These are phyloP conservation scores for Ophraella communa DNA, from an alignment of 2,888 invertebrate genomes.

Conservation along the genomic window DNA sequence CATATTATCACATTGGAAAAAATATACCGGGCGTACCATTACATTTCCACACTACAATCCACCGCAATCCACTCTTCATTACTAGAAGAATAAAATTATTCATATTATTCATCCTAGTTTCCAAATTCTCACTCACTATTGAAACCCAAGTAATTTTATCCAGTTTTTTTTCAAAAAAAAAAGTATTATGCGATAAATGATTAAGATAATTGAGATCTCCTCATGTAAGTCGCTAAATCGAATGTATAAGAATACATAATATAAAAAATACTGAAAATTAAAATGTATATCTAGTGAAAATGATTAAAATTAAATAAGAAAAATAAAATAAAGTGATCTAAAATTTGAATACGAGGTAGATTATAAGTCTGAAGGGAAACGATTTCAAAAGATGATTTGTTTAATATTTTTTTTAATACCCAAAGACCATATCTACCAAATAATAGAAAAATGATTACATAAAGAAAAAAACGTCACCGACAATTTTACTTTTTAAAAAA, in stretches of 20 bases:
- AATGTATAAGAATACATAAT: constrained; percentile 25
- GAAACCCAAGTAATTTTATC: neutral
- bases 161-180: neutral
- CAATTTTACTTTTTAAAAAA: constrained; percentile 12
- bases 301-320: too few relatives aligned
- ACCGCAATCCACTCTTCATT: too few relatives aligned
- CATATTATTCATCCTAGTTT: too few relatives aligned
- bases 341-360: constrained; percentile 18
- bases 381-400: neutral
- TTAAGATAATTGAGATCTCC: neutral
- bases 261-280: constrained; percentile 17
- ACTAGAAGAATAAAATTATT: too few relatives aligned
- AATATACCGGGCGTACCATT: too few relatives aligned
- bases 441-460: neutral
- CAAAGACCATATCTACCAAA: constrained; percentile 13
- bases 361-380: neutral
- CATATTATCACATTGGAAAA: too few relatives aligned
- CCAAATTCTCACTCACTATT: too few relatives aligned
- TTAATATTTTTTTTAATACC: neutral
- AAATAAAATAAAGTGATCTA: constrained; percentile 11
- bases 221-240: neutral
- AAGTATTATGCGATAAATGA: neutral
- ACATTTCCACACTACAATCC: too few relatives aligned
- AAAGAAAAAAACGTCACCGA: constrained; percentile 15
- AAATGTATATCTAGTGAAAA: constrained; percentile 21